Evolutionary conservation across 2,888 invertebrate species (phyloP).

Genomic region (Pachydiplax longipennis): DNA sequence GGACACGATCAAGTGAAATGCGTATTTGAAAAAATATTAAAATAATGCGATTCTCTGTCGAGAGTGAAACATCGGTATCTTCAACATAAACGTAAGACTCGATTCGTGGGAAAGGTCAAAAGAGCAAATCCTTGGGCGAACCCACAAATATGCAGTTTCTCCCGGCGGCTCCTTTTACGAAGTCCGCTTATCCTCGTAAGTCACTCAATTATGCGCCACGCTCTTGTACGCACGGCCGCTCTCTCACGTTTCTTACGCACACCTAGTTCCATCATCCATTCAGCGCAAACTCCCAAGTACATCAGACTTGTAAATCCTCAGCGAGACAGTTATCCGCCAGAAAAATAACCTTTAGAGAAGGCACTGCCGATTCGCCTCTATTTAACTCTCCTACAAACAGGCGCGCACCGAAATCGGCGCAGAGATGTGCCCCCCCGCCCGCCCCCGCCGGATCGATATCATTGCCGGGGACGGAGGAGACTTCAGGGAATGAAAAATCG

Average conservation of each 20-base stretch:
- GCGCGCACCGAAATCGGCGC: constrained; percentile 31
- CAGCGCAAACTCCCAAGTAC: not conserved
- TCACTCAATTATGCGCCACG: not conserved
- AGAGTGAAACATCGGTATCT: too few relatives aligned
- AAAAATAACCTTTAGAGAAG: not conserved
- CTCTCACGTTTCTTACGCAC: not conserved
- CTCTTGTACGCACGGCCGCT: not conserved
- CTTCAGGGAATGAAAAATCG: constrained; percentile 41
- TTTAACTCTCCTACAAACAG: not conserved
- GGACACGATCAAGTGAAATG: too few relatives aligned
- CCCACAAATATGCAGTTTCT: too few relatives aligned
- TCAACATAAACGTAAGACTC: too few relatives aligned
- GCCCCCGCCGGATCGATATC: constrained; percentile 22
- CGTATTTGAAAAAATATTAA: too few relatives aligned
- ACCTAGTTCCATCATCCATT: not conserved
- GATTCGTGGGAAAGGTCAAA: too few relatives aligned
- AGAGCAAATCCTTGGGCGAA: too few relatives aligned
- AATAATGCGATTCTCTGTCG: too few relatives aligned
- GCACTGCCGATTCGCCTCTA: not conserved
- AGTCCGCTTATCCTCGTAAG: not conserved
- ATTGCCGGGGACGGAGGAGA: constrained; percentile 16
- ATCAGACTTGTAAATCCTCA: not conserved
- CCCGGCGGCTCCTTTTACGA: not conserved
- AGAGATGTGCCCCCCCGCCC: not conserved
- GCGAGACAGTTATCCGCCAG: not conserved